These are phyloP conservation scores for Alaudala cheleensis DNA, from an alignment of 2,113 vertebrate genomes.

Conservation along the genomic window DNA sequence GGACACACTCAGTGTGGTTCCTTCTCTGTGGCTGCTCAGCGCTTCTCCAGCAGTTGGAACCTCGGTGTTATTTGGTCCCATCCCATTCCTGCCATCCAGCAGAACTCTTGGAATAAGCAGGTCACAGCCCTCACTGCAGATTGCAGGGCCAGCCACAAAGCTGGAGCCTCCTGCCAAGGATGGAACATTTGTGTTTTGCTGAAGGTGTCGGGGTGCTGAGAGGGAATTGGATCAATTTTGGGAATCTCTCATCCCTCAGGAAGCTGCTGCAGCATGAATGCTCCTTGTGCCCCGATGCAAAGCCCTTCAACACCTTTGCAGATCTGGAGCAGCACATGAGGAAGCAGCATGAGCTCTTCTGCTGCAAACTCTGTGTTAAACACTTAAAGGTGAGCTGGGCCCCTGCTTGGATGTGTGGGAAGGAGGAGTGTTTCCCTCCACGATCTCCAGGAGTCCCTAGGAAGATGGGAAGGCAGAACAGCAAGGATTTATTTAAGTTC, in stretches of 20 bases:
- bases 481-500: neutral
- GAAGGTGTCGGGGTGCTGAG: fast-evolving
- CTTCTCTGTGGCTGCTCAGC: neutral
- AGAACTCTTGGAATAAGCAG: neutral
- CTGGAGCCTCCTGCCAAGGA: neutral
- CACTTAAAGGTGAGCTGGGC: conserved; percentile 86
- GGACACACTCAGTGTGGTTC: neutral
- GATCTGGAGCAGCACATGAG: conserved; percentile 98
- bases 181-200: neutral
- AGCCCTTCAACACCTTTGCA: conserved; percentile 86
- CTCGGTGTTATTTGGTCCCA: neutral
- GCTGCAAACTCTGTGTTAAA: conserved; percentile 92
- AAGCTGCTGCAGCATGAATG: conserved; percentile 90
- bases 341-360: conserved; percentile 94
- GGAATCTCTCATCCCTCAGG: conserved; percentile 67
- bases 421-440: fast-evolving
- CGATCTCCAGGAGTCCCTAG: neutral
- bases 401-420: neutral
- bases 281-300: conserved; percentile 81
- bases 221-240: neutral
- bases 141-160: neutral
- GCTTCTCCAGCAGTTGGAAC: neutral
- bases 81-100: neutral
- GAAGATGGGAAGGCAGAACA: neutral
- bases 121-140: neutral